Percentiles rank a stretch among this genome's conserved stretches.
Conservation (phyloP, 2,797 vertebrate genomes). For the Acanthurus tractus region DNA sequence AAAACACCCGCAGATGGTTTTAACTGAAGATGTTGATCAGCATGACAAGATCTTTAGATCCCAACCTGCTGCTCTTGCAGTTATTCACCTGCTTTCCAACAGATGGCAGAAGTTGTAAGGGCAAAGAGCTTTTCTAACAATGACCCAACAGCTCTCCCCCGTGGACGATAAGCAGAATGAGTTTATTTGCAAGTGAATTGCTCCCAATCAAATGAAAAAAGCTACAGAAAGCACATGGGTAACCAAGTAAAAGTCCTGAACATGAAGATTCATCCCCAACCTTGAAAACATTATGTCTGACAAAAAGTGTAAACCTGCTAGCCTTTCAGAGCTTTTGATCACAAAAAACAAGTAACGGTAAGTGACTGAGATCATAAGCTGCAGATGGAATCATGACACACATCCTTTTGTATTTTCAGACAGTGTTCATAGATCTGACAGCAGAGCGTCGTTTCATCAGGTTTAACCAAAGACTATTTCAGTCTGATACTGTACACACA, state of each 20-base stretch:
- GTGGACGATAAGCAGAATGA: conserved; percentile 16
- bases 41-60: not conserved
- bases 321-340: not conserved
- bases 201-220: not conserved
- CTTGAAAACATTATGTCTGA: no score
- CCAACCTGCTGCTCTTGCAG: conserved; percentile 14
- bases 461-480: conserved; percentile 65
- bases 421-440: conserved; percentile 13
- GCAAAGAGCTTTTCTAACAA: not conserved
- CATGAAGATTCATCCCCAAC: not conserved
- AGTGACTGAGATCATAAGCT: not conserved
- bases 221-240: not conserved
- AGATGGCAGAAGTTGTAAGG: conserved; percentile 32
- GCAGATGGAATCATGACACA: not conserved
- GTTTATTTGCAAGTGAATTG: not conserved
- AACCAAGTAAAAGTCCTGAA: not conserved
- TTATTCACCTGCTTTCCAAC: conserved; percentile 10
- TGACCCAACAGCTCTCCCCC: conserved; percentile 36
- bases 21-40: conserved; percentile 17
- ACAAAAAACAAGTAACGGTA: not conserved
- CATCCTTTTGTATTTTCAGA: conserved; percentile 15
- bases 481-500: conserved; percentile 7
- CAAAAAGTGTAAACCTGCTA: not conserved
- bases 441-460: conserved; percentile 20
- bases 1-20: conserved; percentile 22